These are phyloP conservation scores for Listrodromus nycthemerus DNA, from an alignment of 2,888 invertebrate genomes.

Conservation along the genomic window DNA sequence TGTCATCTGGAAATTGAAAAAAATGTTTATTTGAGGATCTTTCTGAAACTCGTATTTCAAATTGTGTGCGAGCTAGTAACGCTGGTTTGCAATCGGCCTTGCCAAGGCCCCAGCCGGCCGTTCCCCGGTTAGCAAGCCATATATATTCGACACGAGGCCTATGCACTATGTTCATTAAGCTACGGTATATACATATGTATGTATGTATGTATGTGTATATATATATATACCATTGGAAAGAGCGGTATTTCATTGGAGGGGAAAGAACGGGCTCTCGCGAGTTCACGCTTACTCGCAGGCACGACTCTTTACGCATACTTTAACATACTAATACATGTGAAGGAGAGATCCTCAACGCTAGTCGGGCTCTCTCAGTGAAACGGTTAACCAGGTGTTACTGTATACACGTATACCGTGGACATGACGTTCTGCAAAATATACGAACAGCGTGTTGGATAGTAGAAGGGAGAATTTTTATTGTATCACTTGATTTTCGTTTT, in stretches of 20 bases:
- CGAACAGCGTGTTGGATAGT: neutral
- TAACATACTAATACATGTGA: slow-evolving; percentile 29
- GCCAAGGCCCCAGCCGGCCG: slow-evolving; percentile 76
- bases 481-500: neutral
- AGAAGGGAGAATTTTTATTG: neutral
- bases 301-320: slow-evolving; percentile 52
- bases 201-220: slow-evolving; percentile 4
- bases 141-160: slow-evolving; percentile 44
- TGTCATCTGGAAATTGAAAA: slow-evolving; percentile 71
- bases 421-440: slow-evolving; percentile 13
- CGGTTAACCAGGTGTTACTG: slow-evolving; percentile 63
- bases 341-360: slow-evolving; percentile 61
- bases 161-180: slow-evolving; percentile 43
- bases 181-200: neutral
- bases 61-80: slow-evolving; percentile 14
- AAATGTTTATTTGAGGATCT: slow-evolving; percentile 59
- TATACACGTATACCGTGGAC: slow-evolving; percentile 34
- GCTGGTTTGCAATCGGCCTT: slow-evolving; percentile 74
- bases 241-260: slow-evolving; percentile 32
- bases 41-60: slow-evolving; percentile 15
- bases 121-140: slow-evolving; percentile 69
- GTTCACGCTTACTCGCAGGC: slow-evolving; percentile 33
- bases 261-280: slow-evolving; percentile 50
- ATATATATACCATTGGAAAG: slow-evolving; percentile 20
- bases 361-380: slow-evolving; percentile 59